These are phyloP conservation scores for Alosa alosa DNA, from an alignment of 2,113 vertebrate genomes.

Conservation along the genomic window DNA sequence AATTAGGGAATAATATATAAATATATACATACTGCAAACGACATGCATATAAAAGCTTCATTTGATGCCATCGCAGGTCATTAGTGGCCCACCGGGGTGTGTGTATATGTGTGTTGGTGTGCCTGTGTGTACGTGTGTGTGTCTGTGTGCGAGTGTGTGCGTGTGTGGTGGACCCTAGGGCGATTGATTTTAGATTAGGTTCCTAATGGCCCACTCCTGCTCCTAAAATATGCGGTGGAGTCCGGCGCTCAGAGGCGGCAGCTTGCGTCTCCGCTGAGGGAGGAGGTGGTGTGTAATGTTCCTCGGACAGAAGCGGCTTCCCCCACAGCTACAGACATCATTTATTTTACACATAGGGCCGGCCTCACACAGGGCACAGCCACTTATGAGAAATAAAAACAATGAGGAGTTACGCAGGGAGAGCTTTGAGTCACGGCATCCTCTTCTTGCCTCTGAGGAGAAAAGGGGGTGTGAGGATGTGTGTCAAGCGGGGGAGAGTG, in stretches of 20 bases:
- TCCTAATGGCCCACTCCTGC: conserved; percentile 97
- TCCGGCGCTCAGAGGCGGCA: conserved; percentile 89
- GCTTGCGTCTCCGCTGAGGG: conserved; percentile 99
- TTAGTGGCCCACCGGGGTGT: conserved; percentile 99
- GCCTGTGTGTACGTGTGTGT: background rate
- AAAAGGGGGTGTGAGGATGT: background rate
- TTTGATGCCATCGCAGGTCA: conserved; percentile 99
- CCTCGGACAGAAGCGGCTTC: conserved; percentile 92
- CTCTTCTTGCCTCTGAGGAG: conserved; percentile 34
- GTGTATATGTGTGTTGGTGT: conserved; percentile 78
- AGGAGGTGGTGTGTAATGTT: conserved; percentile 99
- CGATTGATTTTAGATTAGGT: conserved; percentile 99
- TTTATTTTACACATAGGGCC: conserved; percentile 99
- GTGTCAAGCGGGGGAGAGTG: conserved; percentile 10
- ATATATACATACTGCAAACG: conserved; percentile 99
- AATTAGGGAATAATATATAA: conserved; percentile 99
- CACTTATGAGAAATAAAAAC: conserved; percentile 68
- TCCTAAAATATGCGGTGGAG: conserved; percentile 98
- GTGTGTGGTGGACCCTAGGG: conserved; percentile 89
- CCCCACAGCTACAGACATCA: conserved; percentile 99
- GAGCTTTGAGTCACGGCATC: conserved; percentile 43
- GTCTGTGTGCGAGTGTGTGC: background rate
- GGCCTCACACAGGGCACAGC: conserved; percentile 96
- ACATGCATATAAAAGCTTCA: conserved; percentile 98
- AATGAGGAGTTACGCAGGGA: conserved; percentile 68